phyloP scores from a whole-genome alignment of 2,113 vertebrate species.

The Osmerus mordax region DNA sequence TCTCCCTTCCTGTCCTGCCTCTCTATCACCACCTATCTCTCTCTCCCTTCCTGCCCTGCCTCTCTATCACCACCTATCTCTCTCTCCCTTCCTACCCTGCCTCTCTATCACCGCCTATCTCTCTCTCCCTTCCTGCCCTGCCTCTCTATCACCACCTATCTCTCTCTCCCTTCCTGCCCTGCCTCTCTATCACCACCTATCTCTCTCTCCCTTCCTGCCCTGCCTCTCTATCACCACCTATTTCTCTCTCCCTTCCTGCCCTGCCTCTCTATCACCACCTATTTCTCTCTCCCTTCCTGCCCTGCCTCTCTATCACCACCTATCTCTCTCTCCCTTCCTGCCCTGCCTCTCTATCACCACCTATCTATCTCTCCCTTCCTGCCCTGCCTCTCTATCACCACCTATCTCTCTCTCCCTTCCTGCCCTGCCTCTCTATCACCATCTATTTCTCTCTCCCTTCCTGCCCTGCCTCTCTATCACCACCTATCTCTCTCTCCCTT shows the following conservation, averaged over 20 bases:
- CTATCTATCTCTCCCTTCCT: neutral
- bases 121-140: too few species aligned
- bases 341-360: neutral
- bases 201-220: too few species aligned
- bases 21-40: neutral
- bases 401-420: neutral
- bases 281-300: too few species aligned
- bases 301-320: too few species aligned
- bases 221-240: too few species aligned
- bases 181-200: too few species aligned
- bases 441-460: neutral
- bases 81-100: neutral
- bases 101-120: neutral
- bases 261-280: too few species aligned
- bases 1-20: neutral
- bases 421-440: neutral
- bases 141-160: too few species aligned
- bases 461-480: neutral
- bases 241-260: too few species aligned
- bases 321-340: too few species aligned
- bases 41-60: neutral
- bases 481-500: neutral
- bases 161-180: too few species aligned
- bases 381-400: neutral
- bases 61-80: neutral